Evolutionary conservation across 2,888 invertebrate species (phyloP).

Genomic region (Calameuta filiformis): DNA sequence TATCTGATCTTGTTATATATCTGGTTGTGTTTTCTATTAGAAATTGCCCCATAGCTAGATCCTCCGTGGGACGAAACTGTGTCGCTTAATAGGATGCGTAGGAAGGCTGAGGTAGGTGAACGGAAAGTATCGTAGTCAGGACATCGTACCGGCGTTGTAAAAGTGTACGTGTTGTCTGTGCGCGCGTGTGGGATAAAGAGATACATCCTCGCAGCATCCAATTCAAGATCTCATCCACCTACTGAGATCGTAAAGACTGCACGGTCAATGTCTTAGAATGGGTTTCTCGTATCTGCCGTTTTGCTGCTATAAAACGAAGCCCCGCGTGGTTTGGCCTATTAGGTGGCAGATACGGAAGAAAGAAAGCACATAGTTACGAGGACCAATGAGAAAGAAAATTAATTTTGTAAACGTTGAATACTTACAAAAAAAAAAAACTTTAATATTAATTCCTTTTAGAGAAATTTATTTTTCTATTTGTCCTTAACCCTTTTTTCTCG

Average conservation of each 20-base stretch:
- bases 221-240: background rate
- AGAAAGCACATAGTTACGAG: background rate
- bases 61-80: background rate
- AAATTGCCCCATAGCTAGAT: background rate
- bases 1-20: background rate
- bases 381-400: background rate
- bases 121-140: background rate
- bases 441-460: background rate
- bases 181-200: background rate
- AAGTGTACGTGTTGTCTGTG: background rate
- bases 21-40: background rate
- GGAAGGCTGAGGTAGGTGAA: background rate
- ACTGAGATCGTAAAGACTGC: slow-evolving; percentile 2
- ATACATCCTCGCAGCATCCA: slow-evolving; percentile 2
- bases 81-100: background rate
- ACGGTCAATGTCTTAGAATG: background rate
- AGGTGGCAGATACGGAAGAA: background rate
- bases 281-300: background rate
- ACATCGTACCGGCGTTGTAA: background rate
- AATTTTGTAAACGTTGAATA: background rate
- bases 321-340: background rate
- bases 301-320: background rate
- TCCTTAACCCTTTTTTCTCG: too few species aligned
- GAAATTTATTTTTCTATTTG: too few species aligned
- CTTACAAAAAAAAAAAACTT: background rate